A percentile compares a stretch with the other conserved stretches of the same genome.
Evolutionary conservation across 2,888 invertebrate species (phyloP).

Genomic region (Nomada lathburiana): DNA sequence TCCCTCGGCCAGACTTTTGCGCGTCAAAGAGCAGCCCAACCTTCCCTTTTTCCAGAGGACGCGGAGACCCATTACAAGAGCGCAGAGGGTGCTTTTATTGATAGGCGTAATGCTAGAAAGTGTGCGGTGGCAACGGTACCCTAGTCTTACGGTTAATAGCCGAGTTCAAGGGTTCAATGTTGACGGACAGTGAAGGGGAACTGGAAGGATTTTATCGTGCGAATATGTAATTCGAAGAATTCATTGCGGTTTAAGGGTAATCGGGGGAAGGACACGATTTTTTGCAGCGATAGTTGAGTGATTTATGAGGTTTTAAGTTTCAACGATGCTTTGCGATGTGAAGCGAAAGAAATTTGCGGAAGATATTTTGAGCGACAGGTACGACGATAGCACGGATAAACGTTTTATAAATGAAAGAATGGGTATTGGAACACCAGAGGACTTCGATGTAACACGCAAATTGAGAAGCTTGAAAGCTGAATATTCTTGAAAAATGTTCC

Average conservation of each 20-base stretch:
- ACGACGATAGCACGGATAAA: neutral
- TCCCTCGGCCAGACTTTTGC: constrained; percentile 47
- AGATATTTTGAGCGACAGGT: neutral
- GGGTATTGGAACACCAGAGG: constrained; percentile 18
- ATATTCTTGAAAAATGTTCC: neutral
- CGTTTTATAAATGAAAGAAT: constrained; percentile 30
- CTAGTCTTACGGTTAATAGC: constrained; percentile 16
- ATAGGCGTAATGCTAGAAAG: constrained; percentile 13
- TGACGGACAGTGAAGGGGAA: neutral
- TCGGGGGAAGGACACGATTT: neutral
- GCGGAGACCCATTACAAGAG: constrained; percentile 23
- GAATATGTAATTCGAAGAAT: no score
- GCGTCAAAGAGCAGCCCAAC: constrained; percentile 53
- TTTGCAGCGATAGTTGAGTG: neutral
- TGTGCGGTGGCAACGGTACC: neutral
- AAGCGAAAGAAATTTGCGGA: neutral
- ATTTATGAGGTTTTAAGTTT: neutral
- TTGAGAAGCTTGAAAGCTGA: constrained; percentile 22
- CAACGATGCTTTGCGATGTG: neutral
- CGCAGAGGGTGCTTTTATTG: constrained; percentile 3
- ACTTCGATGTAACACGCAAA: constrained; percentile 31
- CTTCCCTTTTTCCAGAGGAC: constrained; percentile 19
- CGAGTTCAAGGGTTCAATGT: neutral
- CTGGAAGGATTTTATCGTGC: neutral
- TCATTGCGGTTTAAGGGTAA: no score